Evolutionary conservation across 2,888 invertebrate genomes (phyloP), one percentile per base, ranked within the genome.

Genomic region (Nephrotoma appendiculata): DNA sequence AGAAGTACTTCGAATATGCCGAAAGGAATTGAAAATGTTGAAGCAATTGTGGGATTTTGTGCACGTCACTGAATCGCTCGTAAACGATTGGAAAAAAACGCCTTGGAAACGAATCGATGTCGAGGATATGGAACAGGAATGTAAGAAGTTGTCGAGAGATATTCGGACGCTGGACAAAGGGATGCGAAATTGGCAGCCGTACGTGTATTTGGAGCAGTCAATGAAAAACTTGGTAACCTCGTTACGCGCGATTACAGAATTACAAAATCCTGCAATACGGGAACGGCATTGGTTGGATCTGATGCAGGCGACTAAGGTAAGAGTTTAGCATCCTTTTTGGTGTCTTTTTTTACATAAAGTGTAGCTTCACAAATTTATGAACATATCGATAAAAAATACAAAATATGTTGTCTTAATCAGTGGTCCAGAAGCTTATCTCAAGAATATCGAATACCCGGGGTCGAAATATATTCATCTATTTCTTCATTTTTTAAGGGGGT

Each of bases 221-320:
- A 95, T 98, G 43, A 97, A 96, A 92, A 98, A 98, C 91, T 95
- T 98, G 93, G 94, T 98, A 93, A 98, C 98, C 0, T 98, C 98
- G 0, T 91, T 98, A 88, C 93, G 97, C 90, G 98, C 98, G 0
- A 96, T 99, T 1, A 96, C 97, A 2, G 98, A 98, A 90, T 92
- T 98, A 7, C 98, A 98, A 91, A 98, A 98, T 92, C 97, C 98
- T 0, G 96, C 98, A 0, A 98, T 99, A 88, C 94, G 97, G 88
- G 97, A 98, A 88, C 94, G 98, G 85, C 98, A 99, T 92, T 99
- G 98, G 98, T 93, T 95, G 87, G 97, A 98, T 90, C 92, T 99
- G 19, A 98, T 98, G 97, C 94, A 95, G 90, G 97, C 97, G 7
- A 98, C 98, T 0, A 96, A 97, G 93, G 96, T 96, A 89, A 90